Conservation (phyloP, 2,888 invertebrate species). For the Rhopalosiphum nymphaeae region DNA sequence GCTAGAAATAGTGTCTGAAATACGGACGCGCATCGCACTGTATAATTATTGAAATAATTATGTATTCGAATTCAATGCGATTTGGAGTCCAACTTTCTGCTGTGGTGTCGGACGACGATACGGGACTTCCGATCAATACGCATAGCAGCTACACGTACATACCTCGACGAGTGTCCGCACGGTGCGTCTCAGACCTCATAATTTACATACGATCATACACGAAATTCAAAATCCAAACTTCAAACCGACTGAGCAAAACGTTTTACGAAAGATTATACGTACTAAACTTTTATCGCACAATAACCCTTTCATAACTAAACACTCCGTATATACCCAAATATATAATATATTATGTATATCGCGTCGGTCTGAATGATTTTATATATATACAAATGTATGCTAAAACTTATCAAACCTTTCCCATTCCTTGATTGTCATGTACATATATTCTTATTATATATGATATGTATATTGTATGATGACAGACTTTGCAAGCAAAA, state of each 20-base stretch:
- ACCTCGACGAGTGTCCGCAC: not conserved
- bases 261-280: not conserved
- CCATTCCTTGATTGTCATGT: not conserved
- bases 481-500: not conserved
- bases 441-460: not conserved
- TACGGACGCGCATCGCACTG: not conserved
- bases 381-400: not conserved
- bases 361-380: not conserved
- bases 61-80: not conserved
- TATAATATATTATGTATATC: not conserved
- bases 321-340: not conserved
- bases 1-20: too few relatives aligned
- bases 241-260: not conserved
- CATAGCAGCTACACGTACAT: not conserved
- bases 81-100: not conserved
- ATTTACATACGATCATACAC: slow-evolving; percentile 11
- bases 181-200: not conserved
- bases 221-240: slow-evolving; percentile 9
- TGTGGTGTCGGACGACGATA: not conserved
- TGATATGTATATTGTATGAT: not conserved
- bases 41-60: not conserved
- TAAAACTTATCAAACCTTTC: not conserved
- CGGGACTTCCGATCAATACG: not conserved
- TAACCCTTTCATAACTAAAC: slow-evolving; percentile 3
- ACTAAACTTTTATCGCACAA: slow-evolving; percentile 22